Evolutionary conservation across 2,797 vertebrate genomes (phyloP), one percentile per base, ranked within the genome.

Genomic region (Argentina silus): DNA sequence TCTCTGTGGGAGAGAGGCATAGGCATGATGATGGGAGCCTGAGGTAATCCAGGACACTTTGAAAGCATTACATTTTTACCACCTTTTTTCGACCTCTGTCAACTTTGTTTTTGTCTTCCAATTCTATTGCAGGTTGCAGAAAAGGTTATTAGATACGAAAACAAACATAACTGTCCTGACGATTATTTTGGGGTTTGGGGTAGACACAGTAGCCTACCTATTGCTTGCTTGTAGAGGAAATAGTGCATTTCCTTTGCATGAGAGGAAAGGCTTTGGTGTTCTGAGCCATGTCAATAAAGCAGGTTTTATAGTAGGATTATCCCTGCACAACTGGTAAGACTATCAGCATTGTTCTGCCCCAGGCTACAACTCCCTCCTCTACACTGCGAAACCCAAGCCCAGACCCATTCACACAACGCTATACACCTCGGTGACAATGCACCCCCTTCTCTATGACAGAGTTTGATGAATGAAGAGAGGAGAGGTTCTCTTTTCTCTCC

Each of bases 391-490:
- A 94, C 87, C 84, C 56, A 88, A 92, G 79, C 82, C 88, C 77
- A 55, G 48, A 51, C 74, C 84, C 84, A 90, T 92, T 92, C 90
- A 91, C 55, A 69, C 64, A 70, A 72, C 75, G 81, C 75, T 75
- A 83, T 81, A 85, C 82, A 86, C 77, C 81, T 82, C 75, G 48
- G 77, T 84, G 80, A 90, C 89, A 90, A 87, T 82, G 45, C 59
- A 43, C 72, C 76, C 73, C 70, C 67, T 79, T 82, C 83, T 65
- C 75, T 70, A 85, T 94, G 93, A 93, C 93, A 94, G 90, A 74
- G 88, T 84, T 61, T 74, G 92, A 93, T 91, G 91, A 88, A 91
- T 89, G 90, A 92, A 90, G 80, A 78, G 73, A 70, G 82, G 63
- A 78, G 67, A 81, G 83, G 68, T 66, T 69, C 76, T 53, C 76